These are phyloP conservation scores for Octomys mimax DNA, from an alignment of 2,797 vertebrate species.

Conservation along the genomic window DNA sequence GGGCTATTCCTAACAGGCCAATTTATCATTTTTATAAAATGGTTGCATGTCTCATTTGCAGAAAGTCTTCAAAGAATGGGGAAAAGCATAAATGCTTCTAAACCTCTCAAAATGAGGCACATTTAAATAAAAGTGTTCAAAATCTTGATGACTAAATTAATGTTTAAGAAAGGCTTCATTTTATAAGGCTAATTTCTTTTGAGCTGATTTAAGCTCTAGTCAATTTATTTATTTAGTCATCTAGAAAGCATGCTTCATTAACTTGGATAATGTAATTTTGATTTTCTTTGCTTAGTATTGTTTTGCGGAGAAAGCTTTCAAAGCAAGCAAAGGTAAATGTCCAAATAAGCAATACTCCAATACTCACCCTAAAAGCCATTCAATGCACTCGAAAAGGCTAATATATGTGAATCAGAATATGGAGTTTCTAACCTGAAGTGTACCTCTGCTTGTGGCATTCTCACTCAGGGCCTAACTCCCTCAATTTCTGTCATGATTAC, in stretches of 20 bases:
- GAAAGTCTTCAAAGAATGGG: conserved; percentile 75
- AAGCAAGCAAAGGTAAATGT: conserved; percentile 36
- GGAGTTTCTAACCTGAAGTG: conserved; percentile 23
- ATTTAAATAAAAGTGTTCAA: conserved; percentile 79
- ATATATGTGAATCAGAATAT: neutral
- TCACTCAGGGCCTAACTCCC: neutral
- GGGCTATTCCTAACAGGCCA: conserved; percentile 80
- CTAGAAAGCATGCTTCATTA: conserved; percentile 65
- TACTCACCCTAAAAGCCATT: neutral
- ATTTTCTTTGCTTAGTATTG: conserved; percentile 63
- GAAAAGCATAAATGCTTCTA: conserved; percentile 80
- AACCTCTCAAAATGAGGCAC: conserved; percentile 68
- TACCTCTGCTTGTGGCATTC: neutral
- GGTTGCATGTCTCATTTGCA: conserved; percentile 76
- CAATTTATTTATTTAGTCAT: conserved; percentile 58
- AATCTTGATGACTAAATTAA: conserved; percentile 79
- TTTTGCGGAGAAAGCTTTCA: conserved; percentile 39
- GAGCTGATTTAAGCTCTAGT: conserved; percentile 21
- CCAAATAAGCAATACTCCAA: neutral
- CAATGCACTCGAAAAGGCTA: neutral
- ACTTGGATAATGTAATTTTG: conserved; percentile 60
- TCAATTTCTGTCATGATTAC: neutral
- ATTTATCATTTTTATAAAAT: conserved; percentile 87
- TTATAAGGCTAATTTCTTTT: conserved; percentile 52
- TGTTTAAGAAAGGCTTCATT: conserved; percentile 71